Conservation (phyloP, 2,888 invertebrate species). For the Flexamia atlantica region DNA sequence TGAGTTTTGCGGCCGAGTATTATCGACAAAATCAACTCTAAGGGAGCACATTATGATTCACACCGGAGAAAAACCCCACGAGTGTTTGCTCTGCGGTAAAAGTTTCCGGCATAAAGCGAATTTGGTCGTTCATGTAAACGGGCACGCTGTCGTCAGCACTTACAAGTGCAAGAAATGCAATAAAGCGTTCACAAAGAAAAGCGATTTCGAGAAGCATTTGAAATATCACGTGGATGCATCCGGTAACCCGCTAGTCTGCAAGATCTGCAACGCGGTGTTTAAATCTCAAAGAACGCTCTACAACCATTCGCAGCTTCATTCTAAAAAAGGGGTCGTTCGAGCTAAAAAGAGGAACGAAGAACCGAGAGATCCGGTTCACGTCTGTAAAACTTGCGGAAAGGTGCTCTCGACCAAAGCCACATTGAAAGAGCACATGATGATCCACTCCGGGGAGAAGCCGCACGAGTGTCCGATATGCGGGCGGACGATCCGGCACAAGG, state of each 20-base stretch:
- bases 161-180: slow-evolving; percentile 59
- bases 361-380: slow-evolving; percentile 54
- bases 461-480: slow-evolving; percentile 68
- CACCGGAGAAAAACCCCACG: slow-evolving; percentile 73
- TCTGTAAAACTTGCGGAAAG: slow-evolving; percentile 66
- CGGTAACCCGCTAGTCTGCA: slow-evolving; percentile 45
- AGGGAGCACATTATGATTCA: slow-evolving; percentile 73
- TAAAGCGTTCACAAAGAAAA: slow-evolving; percentile 54
- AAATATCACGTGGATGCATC: slow-evolving; percentile 51
- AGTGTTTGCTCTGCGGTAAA: slow-evolving; percentile 73
- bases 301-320: slow-evolving; percentile 55
- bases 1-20: slow-evolving; percentile 71
- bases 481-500: slow-evolving; percentile 67
- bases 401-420: slow-evolving; percentile 68
- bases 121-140: slow-evolving; percentile 68
- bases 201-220: slow-evolving; percentile 58
- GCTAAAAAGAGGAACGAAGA: slow-evolving; percentile 48
- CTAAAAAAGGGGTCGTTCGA: slow-evolving; percentile 38
- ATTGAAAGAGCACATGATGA: slow-evolving; percentile 68
- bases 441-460: slow-evolving; percentile 69
- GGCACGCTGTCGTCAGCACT: slow-evolving; percentile 65
- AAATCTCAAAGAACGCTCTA: slow-evolving; percentile 61
- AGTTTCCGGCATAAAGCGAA: slow-evolving; percentile 70
- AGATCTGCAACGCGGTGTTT: slow-evolving; percentile 53
- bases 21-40: slow-evolving; percentile 69